Evolutionary conservation across 1,140 invertebrate species (phyloP), one percentile per base, ranked within the genome.

Genomic region (Saccostrea cuccullata): DNA sequence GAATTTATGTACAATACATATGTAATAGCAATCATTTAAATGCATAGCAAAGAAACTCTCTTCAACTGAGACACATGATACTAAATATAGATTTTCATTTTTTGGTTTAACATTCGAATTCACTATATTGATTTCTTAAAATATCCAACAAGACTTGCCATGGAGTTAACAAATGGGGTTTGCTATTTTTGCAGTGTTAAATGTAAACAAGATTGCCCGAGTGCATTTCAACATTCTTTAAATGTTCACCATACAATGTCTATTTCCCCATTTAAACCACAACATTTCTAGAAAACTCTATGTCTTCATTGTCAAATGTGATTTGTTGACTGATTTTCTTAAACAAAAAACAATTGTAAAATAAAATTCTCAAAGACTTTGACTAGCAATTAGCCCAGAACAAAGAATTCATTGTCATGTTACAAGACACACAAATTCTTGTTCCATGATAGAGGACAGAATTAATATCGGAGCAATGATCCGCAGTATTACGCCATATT

Each of bases 281-380:
- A 77, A 30, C 23, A 36, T 77, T 77, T 77, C 70, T 26, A 77
- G 70, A 77, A 77, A 77, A 77, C 30, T 77, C 23, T 77, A 9
- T 77, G 11, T 77, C 15, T 77, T 47, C 47, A 47, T 8, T 47
- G 47, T 47, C 47, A 47, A 47, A 47, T 47, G 47, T 47, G 47
- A 47, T 47, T 47, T 47, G 6, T 47, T 47, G 6, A 47, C 47
- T 9, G 9, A 47, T 47, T 47, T 47, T 47, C 47, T 47, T 8
- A 15, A 13, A 15, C 26, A 26, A 77, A 23, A 77, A 77, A 77
- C 2, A 36, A 36, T 36, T 36, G 30, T 36, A 77, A 13, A 30
- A 77, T 15, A 15, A 17, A 36, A 30, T 4, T 17, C 70, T 4
- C 70, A 15, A 36, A 15, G 26, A 30, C n/a, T 73, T 73, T 9